Base-by-base conservation (phyloP, 2,113 vertebrate species). In the Cyprinodon tularosa region DNA sequence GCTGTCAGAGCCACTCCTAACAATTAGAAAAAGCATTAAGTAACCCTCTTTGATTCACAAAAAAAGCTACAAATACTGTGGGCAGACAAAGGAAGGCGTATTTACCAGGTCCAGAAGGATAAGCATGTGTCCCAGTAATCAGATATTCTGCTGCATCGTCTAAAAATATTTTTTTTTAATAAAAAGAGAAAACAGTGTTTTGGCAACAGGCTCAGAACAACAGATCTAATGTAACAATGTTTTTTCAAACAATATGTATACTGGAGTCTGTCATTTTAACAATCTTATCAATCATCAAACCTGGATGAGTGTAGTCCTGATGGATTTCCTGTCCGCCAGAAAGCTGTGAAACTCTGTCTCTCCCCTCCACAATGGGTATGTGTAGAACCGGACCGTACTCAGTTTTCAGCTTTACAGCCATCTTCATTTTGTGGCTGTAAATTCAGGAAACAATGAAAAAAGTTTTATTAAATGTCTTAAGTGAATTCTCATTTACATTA, bases 101-200 rank as follows among this genome's bases (percentile, higher is more conserved):
- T 39, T 85, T 88, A 97, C 98, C 97, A 66, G 98, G 98, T 82
- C 97, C 98, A 79, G 97, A 95, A 1, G 98, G 98, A 74, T 98
- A 99, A 0, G 97, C 96, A 86, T 99, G 96, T n/a, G 98, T 98
- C 71, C 98, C 98, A 13, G 97, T 96, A 82, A 99, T 95, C 82
- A 98, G 80, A 88, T 99, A 99, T 3, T 99, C 98, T 80, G 96
- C 93, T 62, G 96, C 96, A 84, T 95, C 94, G 12, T 91, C 96
- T 96, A 17, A 81, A 78, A 91, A 86, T 45, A 50, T 47, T 20
- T 38, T 42, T 13, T 57, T 39, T 2, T 15, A 42, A 74, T 42
- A n/a, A 4, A 22, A 57, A 50, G 1, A 74, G 22, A 50, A 39
- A 29, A 12, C 11, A 22, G 42, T 13, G 14, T 13, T 67, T 68